Base-by-base conservation (phyloP, 2,888 invertebrate genomes). In the Rutpela maculata region DNA sequence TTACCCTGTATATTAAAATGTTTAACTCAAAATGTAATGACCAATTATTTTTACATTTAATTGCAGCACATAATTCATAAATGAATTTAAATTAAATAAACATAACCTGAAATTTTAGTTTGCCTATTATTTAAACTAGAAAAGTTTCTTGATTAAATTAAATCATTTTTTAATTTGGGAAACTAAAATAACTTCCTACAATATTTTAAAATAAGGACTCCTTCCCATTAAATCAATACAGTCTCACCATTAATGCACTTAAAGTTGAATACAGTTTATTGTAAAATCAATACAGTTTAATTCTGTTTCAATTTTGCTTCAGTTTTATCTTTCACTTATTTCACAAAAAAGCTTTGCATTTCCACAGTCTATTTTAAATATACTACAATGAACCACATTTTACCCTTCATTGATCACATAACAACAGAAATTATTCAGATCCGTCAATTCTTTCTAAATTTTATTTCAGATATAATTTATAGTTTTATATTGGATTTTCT, bases 401-500 rank as follows among this genome's bases (percentile, higher is more conserved):
- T 63, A 50, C 65, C 19, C 22, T 62, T 26, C 63, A 65, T 59
- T 70, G 57, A 65, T 55, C 22, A 43, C 19, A 65, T 26, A 66
- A 73, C 62, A 55, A 50, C 56, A 65, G 43, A 70, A 75, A 55
- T 75, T 65, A 75, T 65, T 75, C 26, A 6, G 6, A 11, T 17
- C 18, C 35, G 22, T 55, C 35, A 18, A 66, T 73, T 57, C 15
- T 22, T 43, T 6, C 50, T n/a, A n/a, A 50, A n/a, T n/a, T n/a
- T 50, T n/a, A n/a, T n/a, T 50, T 12, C 50, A 50, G 2, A 43
- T 35, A 9, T 35, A 35, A 35, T 35, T 35, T 35, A 35, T 35
- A 35, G 31, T 35, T 35, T 9, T 35, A 35, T 35, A 35, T 0
- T 35, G 6, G 7, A 35, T 35, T 35, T 9, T 35, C 31, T 35